Percentiles rank a stretch among this genome's conserved stretches.
These are phyloP conservation scores for Rhabdomys pumilio DNA, from an alignment of 2,797 vertebrate species.

Conservation along the genomic window DNA sequence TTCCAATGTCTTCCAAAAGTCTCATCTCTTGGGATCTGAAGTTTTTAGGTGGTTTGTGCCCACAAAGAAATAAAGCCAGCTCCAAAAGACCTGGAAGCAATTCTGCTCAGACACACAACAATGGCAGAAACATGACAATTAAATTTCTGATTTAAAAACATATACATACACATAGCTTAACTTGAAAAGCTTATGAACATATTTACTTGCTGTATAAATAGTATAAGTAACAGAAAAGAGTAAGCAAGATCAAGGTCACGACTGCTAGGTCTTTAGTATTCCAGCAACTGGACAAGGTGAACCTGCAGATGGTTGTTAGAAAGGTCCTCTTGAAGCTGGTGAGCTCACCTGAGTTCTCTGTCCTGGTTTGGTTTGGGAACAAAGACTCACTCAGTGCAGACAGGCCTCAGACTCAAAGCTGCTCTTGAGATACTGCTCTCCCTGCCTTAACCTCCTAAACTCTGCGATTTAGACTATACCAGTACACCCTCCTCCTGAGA, in stretches of 20 bases:
- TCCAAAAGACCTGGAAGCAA: slow-evolving; percentile 1
- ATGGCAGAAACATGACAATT: not conserved
- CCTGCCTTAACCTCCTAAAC: not conserved
- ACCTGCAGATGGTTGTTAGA: not conserved
- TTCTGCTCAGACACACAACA: not conserved
- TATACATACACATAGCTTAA: not conserved
- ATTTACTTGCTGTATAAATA: not conserved
- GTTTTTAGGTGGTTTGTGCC: not conserved
- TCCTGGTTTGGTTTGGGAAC: not conserved
- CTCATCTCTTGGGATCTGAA: not conserved
- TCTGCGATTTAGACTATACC: not conserved
- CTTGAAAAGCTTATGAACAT: not conserved
- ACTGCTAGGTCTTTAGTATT: not conserved
- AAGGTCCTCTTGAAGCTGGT: not conserved
- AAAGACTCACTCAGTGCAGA: not conserved
- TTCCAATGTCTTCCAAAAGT: not conserved
- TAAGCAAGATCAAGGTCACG: not conserved
- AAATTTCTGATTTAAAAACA: not conserved
- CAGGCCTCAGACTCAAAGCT: not conserved
- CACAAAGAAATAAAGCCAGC: slow-evolving; percentile 22
- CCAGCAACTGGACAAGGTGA: no score
- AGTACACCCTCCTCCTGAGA: not conserved
- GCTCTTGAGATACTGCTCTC: not conserved
- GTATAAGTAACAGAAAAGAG: not conserved
- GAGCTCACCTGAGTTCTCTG: not conserved